Conservation (phyloP, 2,888 invertebrate species). For the Xanthorhoe designata region DNA sequence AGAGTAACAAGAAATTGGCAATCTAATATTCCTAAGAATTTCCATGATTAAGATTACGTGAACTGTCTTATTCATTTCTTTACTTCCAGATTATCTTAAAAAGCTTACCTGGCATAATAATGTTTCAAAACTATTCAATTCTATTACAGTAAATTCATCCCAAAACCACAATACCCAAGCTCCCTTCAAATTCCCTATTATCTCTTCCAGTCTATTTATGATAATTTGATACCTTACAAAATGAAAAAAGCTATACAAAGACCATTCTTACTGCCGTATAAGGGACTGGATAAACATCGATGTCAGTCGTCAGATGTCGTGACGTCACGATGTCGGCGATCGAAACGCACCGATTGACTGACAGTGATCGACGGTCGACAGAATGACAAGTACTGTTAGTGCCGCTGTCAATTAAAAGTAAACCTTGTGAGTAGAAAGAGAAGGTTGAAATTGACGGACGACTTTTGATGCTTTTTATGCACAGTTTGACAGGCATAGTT, state of each 20-base stretch:
- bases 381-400: slow-evolving; percentile 52
- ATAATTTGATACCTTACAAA: slow-evolving; percentile 46
- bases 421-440: slow-evolving; percentile 10
- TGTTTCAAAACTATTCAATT: slow-evolving; percentile 6
- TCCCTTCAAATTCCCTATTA: slow-evolving; percentile 32
- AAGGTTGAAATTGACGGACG: slow-evolving; percentile 22
- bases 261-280: slow-evolving; percentile 69
- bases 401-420: slow-evolving; percentile 22
- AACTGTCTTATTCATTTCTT: background rate
- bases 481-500: slow-evolving; percentile 43
- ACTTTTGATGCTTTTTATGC: slow-evolving; percentile 38
- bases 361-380: slow-evolving; percentile 79
- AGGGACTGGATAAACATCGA: slow-evolving; percentile 79
- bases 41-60: background rate
- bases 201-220: slow-evolving; percentile 42
- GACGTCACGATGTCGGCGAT: slow-evolving; percentile 60
- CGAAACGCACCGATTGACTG: slow-evolving; percentile 61
- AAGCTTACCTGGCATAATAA: background rate
- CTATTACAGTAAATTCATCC: slow-evolving; percentile 17
- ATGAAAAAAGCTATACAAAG: slow-evolving; percentile 46
- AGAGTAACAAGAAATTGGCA: no score
- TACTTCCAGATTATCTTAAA: background rate
- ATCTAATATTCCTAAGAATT: background rate
- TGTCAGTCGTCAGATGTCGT: slow-evolving; percentile 72
- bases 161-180: slow-evolving; percentile 13